Percentiles rank a stretch among this genome's conserved stretches.
phyloP scores from a whole-genome alignment of 2,113 vertebrate genomes.

The Istiophorus platypterus region DNA sequence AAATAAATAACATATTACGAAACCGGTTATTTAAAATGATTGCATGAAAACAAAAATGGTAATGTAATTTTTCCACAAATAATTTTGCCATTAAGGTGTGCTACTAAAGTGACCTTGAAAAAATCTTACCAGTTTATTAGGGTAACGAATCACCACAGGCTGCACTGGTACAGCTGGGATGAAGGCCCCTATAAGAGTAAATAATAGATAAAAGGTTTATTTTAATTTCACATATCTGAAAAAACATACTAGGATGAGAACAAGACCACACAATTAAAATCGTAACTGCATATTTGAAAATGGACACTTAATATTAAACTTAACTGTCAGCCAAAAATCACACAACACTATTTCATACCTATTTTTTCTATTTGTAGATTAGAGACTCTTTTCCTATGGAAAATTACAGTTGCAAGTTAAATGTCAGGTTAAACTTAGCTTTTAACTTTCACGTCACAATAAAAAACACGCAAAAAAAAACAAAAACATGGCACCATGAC shows the following conservation, averaged over 20 bases:
- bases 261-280: not conserved
- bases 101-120: not conserved
- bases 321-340: not conserved
- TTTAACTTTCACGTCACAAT: not conserved
- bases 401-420: not conserved
- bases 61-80: not conserved
- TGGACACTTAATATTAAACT: not conserved
- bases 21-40: not conserved
- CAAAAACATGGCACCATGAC: not conserved
- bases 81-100: not conserved
- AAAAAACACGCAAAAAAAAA: too few relatives aligned
- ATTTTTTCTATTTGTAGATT: not conserved
- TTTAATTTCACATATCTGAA: not conserved
- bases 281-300: not conserved
- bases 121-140: conserved; percentile 91
- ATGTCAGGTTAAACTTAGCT: not conserved
- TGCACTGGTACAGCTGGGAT: conserved; percentile 97
- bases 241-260: not conserved
- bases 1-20: not conserved
- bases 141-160: conserved; percentile 94
- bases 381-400: not conserved
- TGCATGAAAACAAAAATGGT: not conserved
- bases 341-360: not conserved
- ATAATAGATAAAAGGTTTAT: not conserved
- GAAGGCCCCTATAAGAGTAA: conserved; percentile 88